A percentile compares a stretch with the other conserved stretches of the same genome.
Conservation (phyloP, 2,113 vertebrate genomes). For the Pluvianellus socialis region DNA sequence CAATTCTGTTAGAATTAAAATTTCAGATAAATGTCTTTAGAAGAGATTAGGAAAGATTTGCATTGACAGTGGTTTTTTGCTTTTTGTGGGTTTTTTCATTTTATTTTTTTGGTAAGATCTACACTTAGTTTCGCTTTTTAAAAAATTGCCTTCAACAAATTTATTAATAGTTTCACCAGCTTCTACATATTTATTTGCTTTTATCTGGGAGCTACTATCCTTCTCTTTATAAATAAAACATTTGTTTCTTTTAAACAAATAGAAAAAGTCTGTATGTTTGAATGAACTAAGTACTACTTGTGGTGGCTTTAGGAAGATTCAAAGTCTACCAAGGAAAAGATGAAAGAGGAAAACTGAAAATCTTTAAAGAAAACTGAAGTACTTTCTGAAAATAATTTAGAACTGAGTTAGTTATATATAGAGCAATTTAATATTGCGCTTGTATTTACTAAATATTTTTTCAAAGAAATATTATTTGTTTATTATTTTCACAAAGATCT, state of each 20-base stretch:
- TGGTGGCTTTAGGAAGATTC: not conserved
- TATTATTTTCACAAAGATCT: not conserved
- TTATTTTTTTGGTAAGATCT: not conserved
- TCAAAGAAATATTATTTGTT: not conserved
- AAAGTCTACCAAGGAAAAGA: not conserved
- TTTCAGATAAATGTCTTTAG: not conserved
- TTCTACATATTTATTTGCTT: not conserved
- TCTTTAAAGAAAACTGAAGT: not conserved
- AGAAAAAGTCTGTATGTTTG: not conserved
- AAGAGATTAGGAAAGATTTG: not conserved
- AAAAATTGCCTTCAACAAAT: not conserved
- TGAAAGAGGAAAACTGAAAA: not conserved
- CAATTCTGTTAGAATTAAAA: not conserved
- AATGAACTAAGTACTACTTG: not conserved
- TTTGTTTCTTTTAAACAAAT: not conserved
- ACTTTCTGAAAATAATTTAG: not conserved
- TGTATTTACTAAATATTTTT: not conserved
- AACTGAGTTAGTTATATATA: accelerated
- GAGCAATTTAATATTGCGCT: not conserved
- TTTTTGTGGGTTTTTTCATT: not conserved
- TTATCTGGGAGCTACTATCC: not conserved
- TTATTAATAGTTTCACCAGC: not conserved
- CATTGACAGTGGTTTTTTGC: not conserved
- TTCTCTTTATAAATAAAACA: not conserved
- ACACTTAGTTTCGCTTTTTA: not conserved